A percentile compares a stretch with the other conserved stretches of the same genome.
phyloP scores from a whole-genome alignment of 2,113 vertebrate genomes.

The Hipposideros armiger region DNA sequence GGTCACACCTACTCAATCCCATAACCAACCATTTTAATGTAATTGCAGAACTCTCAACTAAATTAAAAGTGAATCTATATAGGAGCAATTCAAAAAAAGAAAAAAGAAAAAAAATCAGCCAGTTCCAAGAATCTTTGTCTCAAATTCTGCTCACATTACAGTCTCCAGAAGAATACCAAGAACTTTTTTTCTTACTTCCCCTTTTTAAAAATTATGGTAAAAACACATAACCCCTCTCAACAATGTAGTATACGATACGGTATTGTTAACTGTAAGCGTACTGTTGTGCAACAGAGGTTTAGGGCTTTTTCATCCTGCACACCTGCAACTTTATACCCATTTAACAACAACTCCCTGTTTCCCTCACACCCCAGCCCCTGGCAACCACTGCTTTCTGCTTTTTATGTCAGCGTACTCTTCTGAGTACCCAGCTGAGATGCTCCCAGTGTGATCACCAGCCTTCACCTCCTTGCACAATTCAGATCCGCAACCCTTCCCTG shows the following conservation, averaged over 20 bases:
- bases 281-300: neutral
- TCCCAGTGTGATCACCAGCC: neutral
- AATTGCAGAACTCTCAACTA: conserved; percentile 39
- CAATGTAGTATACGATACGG: neutral
- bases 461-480: neutral
- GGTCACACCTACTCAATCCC: neutral
- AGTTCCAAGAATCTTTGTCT: neutral
- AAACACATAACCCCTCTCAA: neutral
- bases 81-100: neutral
- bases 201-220: neutral
- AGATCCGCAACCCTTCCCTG: neutral
- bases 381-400: neutral
- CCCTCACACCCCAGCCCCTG: no score
- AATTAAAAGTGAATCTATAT: conserved; percentile 25
- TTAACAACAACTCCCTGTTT: neutral
- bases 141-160: neutral
- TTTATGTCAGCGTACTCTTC: neutral
- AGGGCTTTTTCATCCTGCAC: neutral
- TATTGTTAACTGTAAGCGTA: neutral
- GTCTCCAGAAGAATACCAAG: neutral
- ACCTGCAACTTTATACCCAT: conserved; percentile 21
- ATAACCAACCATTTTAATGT: conserved; percentile 35
- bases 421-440: neutral
- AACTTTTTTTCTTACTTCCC: neutral
- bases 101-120: neutral